Base-by-base conservation (phyloP, 2,113 vertebrate genomes). In the Hirundichthys speculiger region DNA sequence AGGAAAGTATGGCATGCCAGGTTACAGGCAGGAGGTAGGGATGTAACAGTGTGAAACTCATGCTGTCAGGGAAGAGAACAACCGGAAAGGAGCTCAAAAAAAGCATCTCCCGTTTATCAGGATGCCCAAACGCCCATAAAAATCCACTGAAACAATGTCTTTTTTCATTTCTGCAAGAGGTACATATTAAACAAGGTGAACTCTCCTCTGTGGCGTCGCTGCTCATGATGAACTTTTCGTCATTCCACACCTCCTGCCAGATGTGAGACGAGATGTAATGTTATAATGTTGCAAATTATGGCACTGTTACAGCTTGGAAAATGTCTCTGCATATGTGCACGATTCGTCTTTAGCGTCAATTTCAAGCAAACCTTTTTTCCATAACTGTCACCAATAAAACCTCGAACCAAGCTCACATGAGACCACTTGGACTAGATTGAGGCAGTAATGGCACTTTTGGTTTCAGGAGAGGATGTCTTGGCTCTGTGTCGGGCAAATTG, bases 401-500 rank as follows among this genome's bases (percentile, higher is more conserved):
- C 71, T 69, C 64, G 22, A 53, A 30, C 18, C 41, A 1, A 47
- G 22, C 42, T 52, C 78, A 73, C 76, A 64, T 4, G 78, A 83
- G 76, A 85, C 56, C 66, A 72, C 73, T 88, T 82, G 67, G 55
- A 70, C 52, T 64, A 54, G 59, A 77, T 34, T 75, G 67, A 75
- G 69, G 73, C 49, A 24, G 73, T 77, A 63, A 84, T 84, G 83
- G 80, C 82, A 86, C 73, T 73, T 73, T 78, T 56, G 69, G 69
- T 84, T 85, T 75, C 75, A 45, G 57, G 74, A 79, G 78, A 84
- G 72, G 60, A 83, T 75, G 69, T 82, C 73, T 86, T 71, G 83
- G 80, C 69, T 87, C 79, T 72, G 68, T 79, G 65, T 69, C 13
- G 75, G 77, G 64, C 59, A 82, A 80, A 84, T 79, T 85, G 79